Evolutionary conservation across 2,888 invertebrate species (phyloP).

Genomic region (Aporophyla nigra): DNA sequence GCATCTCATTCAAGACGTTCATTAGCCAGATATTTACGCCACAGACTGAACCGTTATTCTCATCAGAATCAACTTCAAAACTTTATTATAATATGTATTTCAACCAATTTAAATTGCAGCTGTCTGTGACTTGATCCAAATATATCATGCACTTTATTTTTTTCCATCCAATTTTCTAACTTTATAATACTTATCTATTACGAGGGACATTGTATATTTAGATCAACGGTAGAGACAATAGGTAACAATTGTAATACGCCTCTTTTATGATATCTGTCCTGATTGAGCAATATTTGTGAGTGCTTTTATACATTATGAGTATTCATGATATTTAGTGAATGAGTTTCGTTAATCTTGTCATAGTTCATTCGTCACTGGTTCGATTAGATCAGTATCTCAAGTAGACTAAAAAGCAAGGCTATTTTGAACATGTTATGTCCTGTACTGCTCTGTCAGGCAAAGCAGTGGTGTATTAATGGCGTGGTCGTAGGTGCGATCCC

Average conservation of each 20-base stretch:
- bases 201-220: not conserved
- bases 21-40: not conserved
- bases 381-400: slow-evolving; percentile 30
- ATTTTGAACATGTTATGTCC: not conserved
- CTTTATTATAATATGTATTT: not conserved
- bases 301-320: slow-evolving; percentile 47
- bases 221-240: not conserved
- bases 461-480: no score
- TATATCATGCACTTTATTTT: not conserved
- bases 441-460: no score
- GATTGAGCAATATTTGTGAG: slow-evolving; percentile 55
- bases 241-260: slow-evolving; percentile 3
- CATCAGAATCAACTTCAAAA: not conserved
- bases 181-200: not conserved
- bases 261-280: slow-evolving; percentile 18
- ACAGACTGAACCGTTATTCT: not conserved
- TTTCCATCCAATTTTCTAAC: not conserved
- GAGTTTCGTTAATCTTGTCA: slow-evolving; percentile 14
- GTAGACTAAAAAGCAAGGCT: not conserved
- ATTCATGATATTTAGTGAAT: slow-evolving; percentile 30
- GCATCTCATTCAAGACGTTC: not conserved
- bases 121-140: not conserved
- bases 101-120: not conserved
- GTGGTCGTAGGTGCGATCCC: no score
- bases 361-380: slow-evolving; percentile 17